Evolutionary conservation across 2,888 invertebrate genomes (phyloP).

Genomic region (Galerucella pusilla): DNA sequence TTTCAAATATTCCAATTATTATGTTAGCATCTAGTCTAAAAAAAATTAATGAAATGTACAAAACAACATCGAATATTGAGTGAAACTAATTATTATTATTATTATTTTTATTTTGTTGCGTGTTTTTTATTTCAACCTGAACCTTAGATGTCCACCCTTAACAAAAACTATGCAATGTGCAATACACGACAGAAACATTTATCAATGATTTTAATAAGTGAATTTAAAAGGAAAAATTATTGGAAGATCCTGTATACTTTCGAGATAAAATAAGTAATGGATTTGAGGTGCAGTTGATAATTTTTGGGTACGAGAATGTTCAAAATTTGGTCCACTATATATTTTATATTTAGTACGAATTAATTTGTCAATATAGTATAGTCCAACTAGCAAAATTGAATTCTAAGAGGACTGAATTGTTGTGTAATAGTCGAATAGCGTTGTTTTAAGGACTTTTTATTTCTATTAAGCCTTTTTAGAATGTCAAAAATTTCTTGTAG

Average conservation of each 20-base stretch:
- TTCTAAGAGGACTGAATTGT: too few species aligned
- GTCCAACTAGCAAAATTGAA: too few species aligned
- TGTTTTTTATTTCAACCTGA: constrained; percentile 4
- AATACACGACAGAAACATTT: constrained; percentile 39
- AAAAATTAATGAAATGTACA: constrained; percentile 27
- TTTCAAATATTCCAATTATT: background rate
- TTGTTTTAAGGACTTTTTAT: too few species aligned
- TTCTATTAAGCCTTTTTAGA: too few species aligned
- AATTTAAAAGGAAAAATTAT: background rate
- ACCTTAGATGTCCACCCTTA: constrained; percentile 28
- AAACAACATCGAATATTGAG: constrained; percentile 35
- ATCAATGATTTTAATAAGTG: background rate
- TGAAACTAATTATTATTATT: constrained; percentile 19
- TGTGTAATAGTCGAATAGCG: too few species aligned
- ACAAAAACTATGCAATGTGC: constrained; percentile 33
- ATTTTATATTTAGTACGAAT: too few species aligned
- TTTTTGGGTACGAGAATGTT: too few species aligned
- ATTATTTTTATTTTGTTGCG: constrained; percentile 10
- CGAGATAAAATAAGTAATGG: too few species aligned
- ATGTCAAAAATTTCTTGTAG: too few species aligned
- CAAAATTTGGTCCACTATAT: too few species aligned
- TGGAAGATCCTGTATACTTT: background rate
- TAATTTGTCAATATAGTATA: too few species aligned
- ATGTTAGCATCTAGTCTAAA: constrained; percentile 10
- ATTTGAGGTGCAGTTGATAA: too few species aligned